phyloP scores from a whole-genome alignment of 1,140 invertebrate genomes.

The Rhynchophorus ferrugineus region DNA sequence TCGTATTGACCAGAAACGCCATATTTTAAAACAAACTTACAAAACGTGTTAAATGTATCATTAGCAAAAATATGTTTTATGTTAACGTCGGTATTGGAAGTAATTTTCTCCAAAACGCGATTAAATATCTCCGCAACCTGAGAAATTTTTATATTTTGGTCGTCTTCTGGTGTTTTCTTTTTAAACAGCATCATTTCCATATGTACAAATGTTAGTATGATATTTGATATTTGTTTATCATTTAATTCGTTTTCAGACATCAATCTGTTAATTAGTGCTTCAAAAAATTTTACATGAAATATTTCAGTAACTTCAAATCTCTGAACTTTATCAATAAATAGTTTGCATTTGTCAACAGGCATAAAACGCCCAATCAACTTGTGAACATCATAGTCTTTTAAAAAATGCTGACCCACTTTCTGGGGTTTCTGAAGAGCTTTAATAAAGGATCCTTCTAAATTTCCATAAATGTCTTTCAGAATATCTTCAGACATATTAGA shows the following conservation, averaged over 20 bases:
- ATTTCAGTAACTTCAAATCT: conserved; percentile 52
- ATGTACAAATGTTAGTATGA: conserved; percentile 34
- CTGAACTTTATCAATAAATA: conserved; percentile 47
- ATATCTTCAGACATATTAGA: conserved; percentile 39
- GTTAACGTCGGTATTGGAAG: conserved; percentile 4
- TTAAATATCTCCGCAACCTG: conserved; percentile 42
- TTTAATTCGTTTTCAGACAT: conserved; percentile 12
- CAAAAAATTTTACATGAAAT: conserved; percentile 48
- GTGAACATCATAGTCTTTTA: conserved; percentile 44
- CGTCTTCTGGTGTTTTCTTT: conserved; percentile 28
- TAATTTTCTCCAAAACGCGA: conserved; percentile 34
- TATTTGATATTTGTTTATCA: conserved; percentile 25
- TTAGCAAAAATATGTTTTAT: conserved; percentile 37
- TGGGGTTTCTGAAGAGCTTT: conserved; percentile 56
- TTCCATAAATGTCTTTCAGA: conserved; percentile 45
- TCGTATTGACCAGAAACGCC: conserved; percentile 48
- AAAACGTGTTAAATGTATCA: conserved; percentile 57
- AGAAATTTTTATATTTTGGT: conserved; percentile 32
- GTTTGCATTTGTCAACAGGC: conserved; percentile 47
- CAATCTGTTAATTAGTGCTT: conserved; percentile 47
- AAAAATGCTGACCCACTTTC: conserved; percentile 54
- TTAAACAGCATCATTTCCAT: conserved; percentile 41
- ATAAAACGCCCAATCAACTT: conserved; percentile 49
- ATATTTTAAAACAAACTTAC: conserved; percentile 55
- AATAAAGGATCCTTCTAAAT: conserved; percentile 49